Evolutionary conservation across 2,888 invertebrate species (phyloP).

Genomic region (Pristionchus japonicus): DNA sequence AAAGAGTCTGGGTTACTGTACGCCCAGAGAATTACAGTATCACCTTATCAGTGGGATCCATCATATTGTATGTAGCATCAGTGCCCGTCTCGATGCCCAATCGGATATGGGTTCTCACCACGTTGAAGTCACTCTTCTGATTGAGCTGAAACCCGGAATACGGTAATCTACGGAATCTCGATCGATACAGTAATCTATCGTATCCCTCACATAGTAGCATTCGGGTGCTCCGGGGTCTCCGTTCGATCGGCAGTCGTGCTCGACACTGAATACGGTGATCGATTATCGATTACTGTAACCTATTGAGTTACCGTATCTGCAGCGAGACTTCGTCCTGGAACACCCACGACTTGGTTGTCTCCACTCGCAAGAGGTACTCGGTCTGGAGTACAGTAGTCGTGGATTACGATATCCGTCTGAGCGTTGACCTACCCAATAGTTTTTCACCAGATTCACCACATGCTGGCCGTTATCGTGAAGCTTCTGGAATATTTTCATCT

Average conservation of each 20-base stretch:
- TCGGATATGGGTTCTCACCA: neutral
- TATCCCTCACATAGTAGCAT: neutral
- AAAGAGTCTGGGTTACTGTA: neutral
- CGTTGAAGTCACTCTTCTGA: neutral
- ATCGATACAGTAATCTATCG: no score
- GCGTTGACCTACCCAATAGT: neutral
- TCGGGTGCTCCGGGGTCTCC: neutral
- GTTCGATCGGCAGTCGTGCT: neutral
- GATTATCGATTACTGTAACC: neutral
- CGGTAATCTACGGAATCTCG: neutral
- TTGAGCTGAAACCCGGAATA: neutral
- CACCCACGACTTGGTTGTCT: constrained; percentile 3
- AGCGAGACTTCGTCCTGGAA: constrained; percentile 6
- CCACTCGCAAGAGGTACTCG: neutral
- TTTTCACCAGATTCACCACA: neutral
- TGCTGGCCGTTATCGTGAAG: neutral
- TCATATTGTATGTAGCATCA: no score
- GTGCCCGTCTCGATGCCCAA: neutral
- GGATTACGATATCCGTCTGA: neutral
- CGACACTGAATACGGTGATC: neutral
- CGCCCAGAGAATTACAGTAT: neutral
- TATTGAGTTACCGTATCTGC: neutral
- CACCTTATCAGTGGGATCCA: neutral
- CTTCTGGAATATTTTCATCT: neutral
- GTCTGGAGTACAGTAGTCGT: neutral